phyloP scores from a whole-genome alignment of 2,888 invertebrate species.

The Glaucopsyche alexis region DNA sequence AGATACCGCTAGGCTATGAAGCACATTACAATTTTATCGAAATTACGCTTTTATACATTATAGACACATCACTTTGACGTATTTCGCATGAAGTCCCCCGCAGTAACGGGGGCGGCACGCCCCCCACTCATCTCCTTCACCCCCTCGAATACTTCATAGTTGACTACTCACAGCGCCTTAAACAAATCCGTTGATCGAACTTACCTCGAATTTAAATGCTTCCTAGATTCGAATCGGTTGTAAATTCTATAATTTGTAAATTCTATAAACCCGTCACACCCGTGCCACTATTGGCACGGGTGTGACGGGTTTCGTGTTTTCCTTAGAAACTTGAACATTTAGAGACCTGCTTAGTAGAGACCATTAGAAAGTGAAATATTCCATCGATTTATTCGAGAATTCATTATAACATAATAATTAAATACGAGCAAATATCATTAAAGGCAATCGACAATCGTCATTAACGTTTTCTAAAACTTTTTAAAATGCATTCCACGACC shows the following conservation, averaged over 20 bases:
- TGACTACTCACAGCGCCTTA: no score
- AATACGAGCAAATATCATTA: slow-evolving; percentile 35
- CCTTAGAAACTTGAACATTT: slow-evolving; percentile 4
- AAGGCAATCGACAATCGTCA: background rate
- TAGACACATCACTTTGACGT: no score
- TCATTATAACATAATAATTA: background rate
- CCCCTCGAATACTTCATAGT: no score
- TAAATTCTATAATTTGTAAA: background rate
- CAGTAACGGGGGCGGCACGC: no score
- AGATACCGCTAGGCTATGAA: no score
- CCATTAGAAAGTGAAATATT: slow-evolving; percentile 13
- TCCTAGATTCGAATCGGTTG: background rate
- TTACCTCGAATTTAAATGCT: background rate
- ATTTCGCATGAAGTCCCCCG: no score
- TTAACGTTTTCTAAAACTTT: no score
- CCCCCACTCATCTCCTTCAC: no score
- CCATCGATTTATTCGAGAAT: background rate
- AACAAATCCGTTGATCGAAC: slow-evolving; percentile 4
- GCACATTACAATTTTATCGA: no score
- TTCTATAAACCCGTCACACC: no score
- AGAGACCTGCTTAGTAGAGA: slow-evolving; percentile 6
- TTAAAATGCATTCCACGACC: no score
- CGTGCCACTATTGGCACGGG: slow-evolving; percentile 5
- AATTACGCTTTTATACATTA: no score
- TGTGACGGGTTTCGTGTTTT: background rate